These are phyloP conservation scores for Ochlodes sylvanus DNA, from an alignment of 2,888 invertebrate species.

Conservation along the genomic window DNA sequence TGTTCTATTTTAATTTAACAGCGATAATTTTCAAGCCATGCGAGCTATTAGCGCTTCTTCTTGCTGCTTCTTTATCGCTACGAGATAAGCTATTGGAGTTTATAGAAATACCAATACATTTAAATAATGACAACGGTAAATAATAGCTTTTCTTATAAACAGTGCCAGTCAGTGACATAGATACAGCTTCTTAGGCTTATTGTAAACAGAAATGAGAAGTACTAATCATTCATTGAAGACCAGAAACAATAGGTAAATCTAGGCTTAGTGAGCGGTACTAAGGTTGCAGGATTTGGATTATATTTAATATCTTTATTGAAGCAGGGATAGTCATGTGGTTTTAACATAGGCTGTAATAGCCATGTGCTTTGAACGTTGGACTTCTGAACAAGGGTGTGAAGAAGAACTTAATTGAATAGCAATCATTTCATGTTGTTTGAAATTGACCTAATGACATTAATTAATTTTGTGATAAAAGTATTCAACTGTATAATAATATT, in stretches of 20 bases:
- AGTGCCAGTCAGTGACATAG: conserved; percentile 28
- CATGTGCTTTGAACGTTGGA: too few species aligned
- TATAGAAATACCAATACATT: conserved; percentile 9
- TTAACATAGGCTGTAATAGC: too few species aligned
- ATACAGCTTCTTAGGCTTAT: conserved; percentile 34
- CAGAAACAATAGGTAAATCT: conserved; percentile 22
- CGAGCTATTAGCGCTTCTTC: background rate
- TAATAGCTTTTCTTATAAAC: conserved; percentile 14
- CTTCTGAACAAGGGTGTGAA: too few species aligned
- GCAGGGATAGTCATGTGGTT: too few species aligned
- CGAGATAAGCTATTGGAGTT: background rate
- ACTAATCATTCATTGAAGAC: conserved; percentile 31
- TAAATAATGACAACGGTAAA: background rate
- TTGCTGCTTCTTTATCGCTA: background rate
- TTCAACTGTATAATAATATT: too few species aligned
- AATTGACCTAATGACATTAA: too few species aligned
- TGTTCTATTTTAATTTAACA: background rate
- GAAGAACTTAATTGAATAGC: too few species aligned
- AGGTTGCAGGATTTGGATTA: conserved; percentile 12
- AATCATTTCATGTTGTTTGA: too few species aligned
- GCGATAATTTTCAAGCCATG: background rate
- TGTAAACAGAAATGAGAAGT: conserved; percentile 32
- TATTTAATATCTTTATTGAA: too few species aligned
- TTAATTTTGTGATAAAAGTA: too few species aligned
- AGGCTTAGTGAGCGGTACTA: conserved; percentile 24